Conservation (phyloP, 2,888 invertebrate species). For the Hedychridium roseum region DNA sequence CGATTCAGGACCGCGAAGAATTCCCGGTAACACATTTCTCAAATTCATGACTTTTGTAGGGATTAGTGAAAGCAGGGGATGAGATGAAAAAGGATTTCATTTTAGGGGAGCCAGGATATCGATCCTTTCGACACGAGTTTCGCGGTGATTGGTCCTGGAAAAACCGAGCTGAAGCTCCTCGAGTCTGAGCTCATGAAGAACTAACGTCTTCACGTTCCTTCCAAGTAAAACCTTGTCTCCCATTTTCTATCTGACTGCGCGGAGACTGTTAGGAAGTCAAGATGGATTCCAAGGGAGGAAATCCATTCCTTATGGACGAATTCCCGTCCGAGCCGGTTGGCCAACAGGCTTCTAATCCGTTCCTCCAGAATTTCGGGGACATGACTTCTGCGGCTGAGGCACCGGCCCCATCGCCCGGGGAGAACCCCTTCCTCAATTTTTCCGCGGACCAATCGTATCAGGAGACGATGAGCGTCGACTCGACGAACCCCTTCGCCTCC, state of each 20-base stretch:
- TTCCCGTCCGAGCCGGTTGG: conserved; percentile 64
- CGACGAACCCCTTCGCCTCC: conserved; percentile 62
- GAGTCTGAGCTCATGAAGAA: conserved; percentile 76
- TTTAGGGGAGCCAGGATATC: conserved; percentile 64
- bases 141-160: conserved; percentile 77
- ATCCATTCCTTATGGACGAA: conserved; percentile 83
- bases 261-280: conserved; percentile 43
- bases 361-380: conserved; percentile 66
- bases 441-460: conserved; percentile 45
- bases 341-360: conserved; percentile 70
- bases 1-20: conserved; percentile 58
- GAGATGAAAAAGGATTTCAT: conserved; percentile 47
- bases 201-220: conserved; percentile 25
- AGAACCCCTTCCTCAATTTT: conserved; percentile 58
- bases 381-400: conserved; percentile 43
- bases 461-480: conserved; percentile 41
- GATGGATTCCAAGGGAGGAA: conserved; percentile 72
- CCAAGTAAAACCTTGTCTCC: neutral
- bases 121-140: conserved; percentile 90
- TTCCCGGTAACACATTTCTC: too few relatives aligned
- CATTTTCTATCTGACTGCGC: neutral
- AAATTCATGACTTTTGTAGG: too few relatives aligned
- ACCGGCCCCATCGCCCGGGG: conserved; percentile 62
- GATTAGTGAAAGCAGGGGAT: too few relatives aligned
- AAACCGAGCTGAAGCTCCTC: conserved; percentile 78